A percentile compares a stretch with the other conserved stretches of the same genome.
Conservation (phyloP, 2,113 vertebrate genomes). For the Hippocampus abdominalis region DNA sequence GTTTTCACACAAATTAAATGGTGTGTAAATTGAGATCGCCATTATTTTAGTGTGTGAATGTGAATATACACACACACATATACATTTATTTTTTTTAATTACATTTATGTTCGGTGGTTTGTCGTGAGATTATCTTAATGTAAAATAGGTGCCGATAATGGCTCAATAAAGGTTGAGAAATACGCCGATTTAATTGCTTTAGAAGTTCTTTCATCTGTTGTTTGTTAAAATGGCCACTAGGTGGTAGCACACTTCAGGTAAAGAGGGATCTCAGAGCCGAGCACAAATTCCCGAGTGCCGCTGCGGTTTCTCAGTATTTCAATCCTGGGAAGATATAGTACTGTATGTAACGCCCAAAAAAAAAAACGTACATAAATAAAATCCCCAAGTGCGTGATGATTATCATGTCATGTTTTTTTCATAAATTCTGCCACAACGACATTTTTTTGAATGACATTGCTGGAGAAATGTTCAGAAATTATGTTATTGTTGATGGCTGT, state of each 20-base stretch:
- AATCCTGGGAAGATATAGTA: not conserved
- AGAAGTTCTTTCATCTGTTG: not conserved
- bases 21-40: too few relatives aligned
- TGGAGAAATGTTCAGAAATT: not conserved
- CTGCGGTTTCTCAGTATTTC: not conserved
- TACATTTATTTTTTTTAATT: too few relatives aligned
- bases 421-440: not conserved
- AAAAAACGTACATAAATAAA: not conserved
- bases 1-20: not conserved
- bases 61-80: too few relatives aligned
- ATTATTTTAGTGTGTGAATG: too few relatives aligned
- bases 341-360: not conserved
- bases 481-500: not conserved
- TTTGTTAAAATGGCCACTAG: slow-evolving; percentile 38
- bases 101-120: too few relatives aligned
- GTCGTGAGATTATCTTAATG: not conserved
- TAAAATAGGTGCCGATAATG: not conserved
- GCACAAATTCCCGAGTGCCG: not conserved
- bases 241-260: slow-evolving; percentile 48
- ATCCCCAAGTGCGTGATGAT: not conserved
- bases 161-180: not conserved
- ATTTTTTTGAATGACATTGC: not conserved
- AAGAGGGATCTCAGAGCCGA: not conserved
- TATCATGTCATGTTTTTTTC: not conserved
- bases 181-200: not conserved